A percentile compares a stretch with the other conserved stretches of the same genome.
These are phyloP conservation scores for Gnathonemus longibarbis DNA, from an alignment of 2,113 vertebrate species.

Conservation along the genomic window DNA sequence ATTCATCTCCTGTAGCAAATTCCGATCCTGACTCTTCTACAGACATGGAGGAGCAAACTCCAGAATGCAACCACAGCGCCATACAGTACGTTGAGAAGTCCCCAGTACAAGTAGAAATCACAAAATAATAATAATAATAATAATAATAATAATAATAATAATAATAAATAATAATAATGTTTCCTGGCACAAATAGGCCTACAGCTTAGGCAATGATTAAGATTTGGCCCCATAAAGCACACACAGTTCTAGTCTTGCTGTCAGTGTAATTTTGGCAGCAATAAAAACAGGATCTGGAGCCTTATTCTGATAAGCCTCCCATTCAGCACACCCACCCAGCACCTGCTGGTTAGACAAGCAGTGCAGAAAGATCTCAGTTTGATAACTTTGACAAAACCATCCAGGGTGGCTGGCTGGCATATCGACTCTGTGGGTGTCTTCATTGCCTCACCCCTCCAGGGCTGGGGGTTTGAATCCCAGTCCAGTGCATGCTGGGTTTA, in stretches of 20 bases:
- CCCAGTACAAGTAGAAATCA: background rate
- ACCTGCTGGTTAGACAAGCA: background rate
- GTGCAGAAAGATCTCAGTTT: background rate
- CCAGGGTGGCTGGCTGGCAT: background rate
- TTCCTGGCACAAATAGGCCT: background rate
- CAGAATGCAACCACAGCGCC: background rate
- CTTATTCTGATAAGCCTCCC: background rate
- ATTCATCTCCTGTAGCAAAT: background rate
- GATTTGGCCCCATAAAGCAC: background rate
- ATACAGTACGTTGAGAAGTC: background rate
- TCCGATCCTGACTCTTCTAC: background rate
- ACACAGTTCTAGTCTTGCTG: background rate
- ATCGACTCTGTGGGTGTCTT: background rate
- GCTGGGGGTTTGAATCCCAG: background rate
- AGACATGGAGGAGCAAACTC: background rate
- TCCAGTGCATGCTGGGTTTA: background rate
- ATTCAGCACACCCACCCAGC: background rate
- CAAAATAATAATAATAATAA: background rate
- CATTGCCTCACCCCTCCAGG: background rate
- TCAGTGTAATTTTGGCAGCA: background rate
- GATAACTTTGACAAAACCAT: background rate
- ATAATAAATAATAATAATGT: no score
- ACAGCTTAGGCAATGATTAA: background rate
- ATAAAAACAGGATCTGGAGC: background rate
- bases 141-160: no score